Base-by-base conservation (phyloP, 2,888 invertebrate species). In the Drosophila aldrichi region DNA sequence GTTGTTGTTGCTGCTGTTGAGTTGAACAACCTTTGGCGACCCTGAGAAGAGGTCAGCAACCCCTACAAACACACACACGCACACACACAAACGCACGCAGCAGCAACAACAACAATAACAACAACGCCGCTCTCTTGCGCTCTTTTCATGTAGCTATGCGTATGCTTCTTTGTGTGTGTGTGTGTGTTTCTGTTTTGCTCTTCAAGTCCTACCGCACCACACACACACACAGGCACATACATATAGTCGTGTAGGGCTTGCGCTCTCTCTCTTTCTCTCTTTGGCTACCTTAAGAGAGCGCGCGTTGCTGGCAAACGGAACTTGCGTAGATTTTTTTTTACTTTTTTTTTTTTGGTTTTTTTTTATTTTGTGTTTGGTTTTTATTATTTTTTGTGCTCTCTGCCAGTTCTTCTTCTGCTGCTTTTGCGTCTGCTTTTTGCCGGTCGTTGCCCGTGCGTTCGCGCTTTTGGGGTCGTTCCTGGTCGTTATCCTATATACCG, bases 1-100 rank as follows among this genome's bases (percentile, higher is more conserved):
- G 40, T 62, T 69, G 74, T 56, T 59, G 54, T 48, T 56, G 22
- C 48, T 69, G 72, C 46, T 51, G 48, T 48, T 67, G 74, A 82
- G 92, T 92, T 93, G 92, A 93, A 92, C 82, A 92, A 92, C 91
- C 93, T 91, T 86, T 86, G 90, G 91, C 92, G 93, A 93, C 93
- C 93, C 93, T 93, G 93, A 93, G 91, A 92, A 91, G 92, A 93
- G 93, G 92, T 93, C 92, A 92, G 91, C 92, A 93, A 93, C 92
- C 93, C 92, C 91, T 90, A 90, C 84, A 68, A 63, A 57, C 62
- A 60, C 60, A 46, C 34, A 22, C 57, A 43, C 57, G 40, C 43
- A 43, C 62, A 46, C 57, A 66, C 14, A 52, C 67, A 60, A 44
- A 25, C 48, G 38, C 59, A 46, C 54, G 44, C 65, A 67, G 34